A percentile compares a stretch with the other conserved stretches of the same genome.
Conservation (phyloP, 2,113 vertebrate species). For the Formicarius rufipectus region DNA sequence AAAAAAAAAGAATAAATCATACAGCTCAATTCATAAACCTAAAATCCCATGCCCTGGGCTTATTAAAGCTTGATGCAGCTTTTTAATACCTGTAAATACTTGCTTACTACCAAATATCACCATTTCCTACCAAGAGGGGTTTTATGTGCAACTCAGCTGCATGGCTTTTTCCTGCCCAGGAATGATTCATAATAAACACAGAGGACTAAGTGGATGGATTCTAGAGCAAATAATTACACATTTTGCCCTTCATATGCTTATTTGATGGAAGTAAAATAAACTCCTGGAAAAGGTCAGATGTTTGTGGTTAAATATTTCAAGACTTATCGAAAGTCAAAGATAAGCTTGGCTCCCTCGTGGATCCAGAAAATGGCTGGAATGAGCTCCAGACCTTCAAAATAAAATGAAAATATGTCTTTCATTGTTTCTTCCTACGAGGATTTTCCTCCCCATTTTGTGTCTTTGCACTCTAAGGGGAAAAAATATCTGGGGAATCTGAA, state of each 20-base stretch:
- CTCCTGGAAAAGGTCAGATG: not conserved
- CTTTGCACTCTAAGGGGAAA: not conserved
- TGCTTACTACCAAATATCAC: conserved; percentile 47
- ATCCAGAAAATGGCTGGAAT: not conserved
- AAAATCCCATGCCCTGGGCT: conserved; percentile 2
- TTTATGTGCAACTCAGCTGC: conserved; percentile 49
- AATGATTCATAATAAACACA: conserved; percentile 35
- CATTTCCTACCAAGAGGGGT: conserved; percentile 52
- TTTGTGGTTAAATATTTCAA: conserved; percentile 60
- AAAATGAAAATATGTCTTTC: not conserved
- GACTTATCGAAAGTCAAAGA: conserved; percentile 46
- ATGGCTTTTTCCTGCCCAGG: conserved; percentile 14
- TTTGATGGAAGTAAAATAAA: conserved; percentile 40
- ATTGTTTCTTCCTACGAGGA: not conserved
- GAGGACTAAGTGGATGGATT: not conserved
- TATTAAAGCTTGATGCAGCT: conserved; percentile 34
- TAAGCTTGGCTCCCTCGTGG: not conserved
- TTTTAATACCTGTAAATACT: conserved; percentile 59
- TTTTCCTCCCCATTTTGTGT: not conserved
- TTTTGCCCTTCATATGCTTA: not conserved
- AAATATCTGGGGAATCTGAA: not conserved
- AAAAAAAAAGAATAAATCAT: not conserved
- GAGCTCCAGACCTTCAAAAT: not conserved
- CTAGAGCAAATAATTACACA: not conserved
- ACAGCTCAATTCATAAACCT: not conserved